Base-by-base conservation (phyloP, 2,888 invertebrate species). In the Sacculina carcini region DNA sequence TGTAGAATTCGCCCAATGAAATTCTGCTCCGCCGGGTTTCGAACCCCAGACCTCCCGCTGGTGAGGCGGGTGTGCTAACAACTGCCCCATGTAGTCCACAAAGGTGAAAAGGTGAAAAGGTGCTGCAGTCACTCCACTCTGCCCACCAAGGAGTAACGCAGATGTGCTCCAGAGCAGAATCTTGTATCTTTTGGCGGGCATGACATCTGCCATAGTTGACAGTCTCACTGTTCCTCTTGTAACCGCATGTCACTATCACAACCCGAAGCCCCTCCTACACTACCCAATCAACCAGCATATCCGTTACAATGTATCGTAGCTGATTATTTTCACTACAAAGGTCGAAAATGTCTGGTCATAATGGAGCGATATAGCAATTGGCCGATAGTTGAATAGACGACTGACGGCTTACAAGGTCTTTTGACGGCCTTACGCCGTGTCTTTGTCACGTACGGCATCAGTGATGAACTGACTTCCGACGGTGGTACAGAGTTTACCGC, bases 171-270 rank as follows among this genome's bases (percentile, higher is more conserved):
- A 10, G 48, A 14, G 53, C 51, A 14, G 51, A 48, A 14, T 10
- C 34, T 19, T 51, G 39, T 6, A 12, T 53, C 26, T 53, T 53
- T 31, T 53, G 48, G 48, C 53, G n/a, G 42, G 48, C 36, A 48
- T 53, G 16, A 51, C 53, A 16, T 32, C 34, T 10, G 36, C 28
- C 49, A 48, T 53, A 32, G 9, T n/a, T 9, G 40, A 14, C 5
- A 21, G 28, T 14, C 9, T 9, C 16, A 24, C 24, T 53, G 53
- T 28, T 23, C 16, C 12, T 34, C 14, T 4, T 51, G 51, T 42
- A 48, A n/a, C 36, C 19, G 51, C 24, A 53, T 51, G 51, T 23
- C 51, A 23, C 51, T 51, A 12, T 48, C 51, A 2, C 53, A 51
- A 24, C 53, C 51, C 4, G 42, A 36, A 32, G 48, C 51, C 14